phyloP scores from a whole-genome alignment of 2,888 invertebrate species.

The Cephonodes hylas region DNA sequence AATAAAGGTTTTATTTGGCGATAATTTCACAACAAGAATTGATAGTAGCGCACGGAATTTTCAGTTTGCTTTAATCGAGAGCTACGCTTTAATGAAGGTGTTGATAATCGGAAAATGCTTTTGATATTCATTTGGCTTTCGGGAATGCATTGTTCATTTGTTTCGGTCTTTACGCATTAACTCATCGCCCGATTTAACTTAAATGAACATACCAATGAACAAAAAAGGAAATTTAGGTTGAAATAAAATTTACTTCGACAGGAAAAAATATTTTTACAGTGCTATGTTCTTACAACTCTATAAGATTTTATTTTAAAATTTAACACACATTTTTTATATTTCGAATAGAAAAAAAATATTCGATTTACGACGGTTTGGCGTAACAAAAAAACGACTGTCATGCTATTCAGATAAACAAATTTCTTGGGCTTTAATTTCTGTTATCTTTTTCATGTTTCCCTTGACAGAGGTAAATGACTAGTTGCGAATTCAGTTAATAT shows the following conservation, averaged over 20 bases:
- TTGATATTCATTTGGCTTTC: background rate
- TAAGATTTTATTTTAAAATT: too few relatives aligned
- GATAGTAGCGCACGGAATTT: background rate
- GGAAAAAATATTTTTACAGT: too few relatives aligned
- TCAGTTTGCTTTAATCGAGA: background rate
- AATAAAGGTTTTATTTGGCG: background rate
- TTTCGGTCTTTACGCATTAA: background rate
- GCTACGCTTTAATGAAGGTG: background rate
- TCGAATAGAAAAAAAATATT: too few relatives aligned
- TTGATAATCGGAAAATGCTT: background rate
- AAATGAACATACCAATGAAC: background rate
- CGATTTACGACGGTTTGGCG: too few relatives aligned
- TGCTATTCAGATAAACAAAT: too few relatives aligned
- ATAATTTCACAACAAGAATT: background rate
- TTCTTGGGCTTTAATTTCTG: too few relatives aligned
- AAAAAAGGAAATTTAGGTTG: background rate
- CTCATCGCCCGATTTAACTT: background rate
- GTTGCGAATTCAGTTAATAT: too few relatives aligned
- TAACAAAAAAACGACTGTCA: too few relatives aligned
- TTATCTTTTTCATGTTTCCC: too few relatives aligned
- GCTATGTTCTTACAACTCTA: too few relatives aligned
- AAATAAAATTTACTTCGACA: background rate
- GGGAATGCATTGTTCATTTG: background rate
- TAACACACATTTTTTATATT: too few relatives aligned
- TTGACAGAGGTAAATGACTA: too few relatives aligned